Conservation (phyloP, 2,888 invertebrate species). For the Coelopa pilipes region DNA sequence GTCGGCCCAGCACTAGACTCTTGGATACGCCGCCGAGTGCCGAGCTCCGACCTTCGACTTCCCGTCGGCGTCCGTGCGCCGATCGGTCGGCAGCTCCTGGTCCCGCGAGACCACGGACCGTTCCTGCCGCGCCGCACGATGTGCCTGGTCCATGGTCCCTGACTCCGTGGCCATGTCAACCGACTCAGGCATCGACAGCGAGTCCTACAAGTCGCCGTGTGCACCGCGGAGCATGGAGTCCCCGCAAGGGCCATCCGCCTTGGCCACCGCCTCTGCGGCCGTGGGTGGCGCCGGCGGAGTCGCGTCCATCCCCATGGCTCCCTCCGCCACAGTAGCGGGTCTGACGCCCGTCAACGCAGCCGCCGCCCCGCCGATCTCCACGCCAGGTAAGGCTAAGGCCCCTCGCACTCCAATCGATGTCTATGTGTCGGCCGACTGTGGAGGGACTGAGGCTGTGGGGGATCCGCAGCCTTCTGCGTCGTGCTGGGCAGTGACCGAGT, state of each 20-base stretch:
- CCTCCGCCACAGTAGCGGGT: conserved; percentile 47
- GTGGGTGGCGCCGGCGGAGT: conserved; percentile 48
- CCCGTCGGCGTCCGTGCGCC: too few species aligned
- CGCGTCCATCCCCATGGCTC: conserved; percentile 50
- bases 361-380: conserved; percentile 45
- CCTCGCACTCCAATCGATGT: too few species aligned
- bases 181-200: conserved; percentile 23
- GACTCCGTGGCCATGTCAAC: conserved; percentile 44
- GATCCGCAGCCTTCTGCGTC: too few species aligned
- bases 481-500: too few species aligned
- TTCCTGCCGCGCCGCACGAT: neutral
- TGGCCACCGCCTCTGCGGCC: conserved; percentile 67
- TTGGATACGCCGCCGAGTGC: too few species aligned
- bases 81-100: neutral
- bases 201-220: conserved; percentile 55
- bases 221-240: conserved; percentile 58
- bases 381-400: conserved; percentile 50
- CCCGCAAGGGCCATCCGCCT: conserved; percentile 45
- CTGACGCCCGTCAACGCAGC: conserved; percentile 23
- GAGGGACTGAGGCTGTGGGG: too few species aligned
- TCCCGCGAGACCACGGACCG: neutral
- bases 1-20: neutral
- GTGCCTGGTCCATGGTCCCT: conserved; percentile 18
- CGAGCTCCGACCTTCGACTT: neutral
- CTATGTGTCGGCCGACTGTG: too few species aligned